Evolutionary conservation across 2,113 vertebrate species (phyloP), one percentile per base, ranked within the genome.

Genomic region (Scortum barcoo): DNA sequence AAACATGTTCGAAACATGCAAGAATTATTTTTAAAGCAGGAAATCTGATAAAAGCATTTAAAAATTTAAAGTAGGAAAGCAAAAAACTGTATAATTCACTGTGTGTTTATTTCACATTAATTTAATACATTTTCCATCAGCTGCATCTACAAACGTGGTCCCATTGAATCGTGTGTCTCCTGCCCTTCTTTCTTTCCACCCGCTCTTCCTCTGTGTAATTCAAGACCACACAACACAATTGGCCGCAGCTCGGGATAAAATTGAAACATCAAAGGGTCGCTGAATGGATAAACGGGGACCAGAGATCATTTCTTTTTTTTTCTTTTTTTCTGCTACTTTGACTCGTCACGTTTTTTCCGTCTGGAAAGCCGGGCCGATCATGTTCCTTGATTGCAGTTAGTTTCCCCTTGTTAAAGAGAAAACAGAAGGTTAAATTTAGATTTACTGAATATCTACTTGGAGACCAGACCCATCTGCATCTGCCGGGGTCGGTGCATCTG

Each of bases 161-260:
- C 70, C 75, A 70, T 84, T 81, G 82, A 72, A 88, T 90, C 76
- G 14, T 8, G 19, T 90, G 87, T 91, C 91, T 84, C 68, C 77
- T 70, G 84, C 75, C 75, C 62, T 19, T 75, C 77, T 70, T 61
- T 91, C 74, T 93, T 91, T 93, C 91, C 91, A 84, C 87, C 80
- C 46, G 12, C 51, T 90, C 86, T 78, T 87, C 85, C 87, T 81
- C 57, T 77, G 44, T 86, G 90, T 90, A 90, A 93, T 78, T 78
- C 54, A 81, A 93, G 86, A 88, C 88, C 69, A 68, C 67, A 62
- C 84, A 72, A 72, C 71, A 75, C 89, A 87, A 67, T 13, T 58
- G 80, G 56, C 63, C 20, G 42, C 5, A 62, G 70, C 83, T 72
- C n/a, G 7, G 79, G 68, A 60, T 77, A 51, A 80, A 88, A 86